phyloP scores from a whole-genome alignment of 2,113 vertebrate species.

The Rhineura floridana region DNA sequence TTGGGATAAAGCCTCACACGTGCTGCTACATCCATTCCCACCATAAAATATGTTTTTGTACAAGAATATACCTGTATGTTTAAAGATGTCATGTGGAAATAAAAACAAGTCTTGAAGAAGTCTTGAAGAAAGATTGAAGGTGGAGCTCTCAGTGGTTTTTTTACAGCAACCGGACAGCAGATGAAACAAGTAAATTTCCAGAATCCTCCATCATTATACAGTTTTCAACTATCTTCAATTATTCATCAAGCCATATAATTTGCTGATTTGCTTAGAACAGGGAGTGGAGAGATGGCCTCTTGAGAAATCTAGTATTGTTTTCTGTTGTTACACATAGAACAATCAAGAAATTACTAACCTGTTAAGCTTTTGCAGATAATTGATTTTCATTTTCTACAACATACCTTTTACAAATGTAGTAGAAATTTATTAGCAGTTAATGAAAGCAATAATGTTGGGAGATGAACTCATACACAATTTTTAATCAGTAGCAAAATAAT shows the following conservation, averaged over 20 bases:
- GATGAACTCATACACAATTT: slow-evolving; percentile 53
- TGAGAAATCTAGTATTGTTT: background rate
- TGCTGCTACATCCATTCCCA: too few relatives aligned
- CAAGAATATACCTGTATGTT: too few relatives aligned
- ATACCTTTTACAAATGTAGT: slow-evolving; percentile 42
- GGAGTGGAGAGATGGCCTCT: too few relatives aligned
- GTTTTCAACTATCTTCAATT: background rate
- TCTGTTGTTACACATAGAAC: background rate
- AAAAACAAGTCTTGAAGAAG: too few relatives aligned
- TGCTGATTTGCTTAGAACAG: background rate
- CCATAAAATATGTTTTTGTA: too few relatives aligned
- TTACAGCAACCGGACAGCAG: background rate
- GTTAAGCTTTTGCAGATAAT: background rate
- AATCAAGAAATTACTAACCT: background rate
- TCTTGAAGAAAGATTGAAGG: background rate
- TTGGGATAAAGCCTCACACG: too few relatives aligned
- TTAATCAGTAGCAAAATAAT: slow-evolving; percentile 65
- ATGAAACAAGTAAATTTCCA: background rate
- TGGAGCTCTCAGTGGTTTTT: background rate
- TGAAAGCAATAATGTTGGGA: slow-evolving; percentile 49
- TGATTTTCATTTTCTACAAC: slow-evolving; percentile 7
- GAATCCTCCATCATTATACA: background rate
- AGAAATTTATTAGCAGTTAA: slow-evolving; percentile 51
- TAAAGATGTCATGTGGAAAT: too few relatives aligned
- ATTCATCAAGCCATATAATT: background rate